Percentiles rank a stretch among this genome's conserved stretches.
Evolutionary conservation across 1,140 invertebrate species (phyloP).

Genomic region (Teleogryllus occipitalis): DNA sequence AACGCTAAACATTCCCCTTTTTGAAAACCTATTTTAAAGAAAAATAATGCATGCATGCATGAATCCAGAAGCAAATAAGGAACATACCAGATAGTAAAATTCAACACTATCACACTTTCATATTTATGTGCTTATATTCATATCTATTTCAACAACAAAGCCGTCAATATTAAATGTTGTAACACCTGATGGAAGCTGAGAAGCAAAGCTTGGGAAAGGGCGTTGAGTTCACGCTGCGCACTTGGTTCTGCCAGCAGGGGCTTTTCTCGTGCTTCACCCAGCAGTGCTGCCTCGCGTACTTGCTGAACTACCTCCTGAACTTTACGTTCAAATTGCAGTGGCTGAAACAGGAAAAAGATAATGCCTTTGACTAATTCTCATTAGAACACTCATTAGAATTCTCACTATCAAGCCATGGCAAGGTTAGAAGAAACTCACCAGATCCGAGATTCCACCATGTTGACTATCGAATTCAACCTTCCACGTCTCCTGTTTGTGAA

Average conservation of each 20-base stretch:
- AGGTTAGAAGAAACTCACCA: constrained; percentile 47
- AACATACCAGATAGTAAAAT: no score
- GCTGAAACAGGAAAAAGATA: constrained; percentile 22
- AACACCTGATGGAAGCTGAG: constrained; percentile 35
- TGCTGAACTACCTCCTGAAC: constrained; percentile 75
- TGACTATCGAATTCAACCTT: constrained; percentile 72
- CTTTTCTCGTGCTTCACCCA: constrained; percentile 58
- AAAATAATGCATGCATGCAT: no score
- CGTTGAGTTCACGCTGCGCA: constrained; percentile 55
- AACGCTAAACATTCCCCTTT: no score
- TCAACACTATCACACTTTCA: no score
- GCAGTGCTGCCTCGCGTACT: constrained; percentile 74
- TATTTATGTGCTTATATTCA: no score
- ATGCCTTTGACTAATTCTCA: background rate
- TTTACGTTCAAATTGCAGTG: constrained; percentile 40
- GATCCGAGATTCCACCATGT: constrained; percentile 70
- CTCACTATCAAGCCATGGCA: background rate
- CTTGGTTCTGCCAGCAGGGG: constrained; percentile 53
- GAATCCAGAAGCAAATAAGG: no score
- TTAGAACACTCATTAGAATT: background rate
- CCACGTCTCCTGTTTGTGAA: constrained; percentile 80
- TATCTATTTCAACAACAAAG: no score
- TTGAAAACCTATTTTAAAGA: no score
- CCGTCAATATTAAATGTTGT: background rate
- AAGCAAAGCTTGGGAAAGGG: constrained; percentile 62